Percentiles rank a stretch among this genome's conserved stretches.
These are phyloP conservation scores for Rhingia rostrata DNA, from an alignment of 2,888 invertebrate genomes.

Conservation along the genomic window DNA sequence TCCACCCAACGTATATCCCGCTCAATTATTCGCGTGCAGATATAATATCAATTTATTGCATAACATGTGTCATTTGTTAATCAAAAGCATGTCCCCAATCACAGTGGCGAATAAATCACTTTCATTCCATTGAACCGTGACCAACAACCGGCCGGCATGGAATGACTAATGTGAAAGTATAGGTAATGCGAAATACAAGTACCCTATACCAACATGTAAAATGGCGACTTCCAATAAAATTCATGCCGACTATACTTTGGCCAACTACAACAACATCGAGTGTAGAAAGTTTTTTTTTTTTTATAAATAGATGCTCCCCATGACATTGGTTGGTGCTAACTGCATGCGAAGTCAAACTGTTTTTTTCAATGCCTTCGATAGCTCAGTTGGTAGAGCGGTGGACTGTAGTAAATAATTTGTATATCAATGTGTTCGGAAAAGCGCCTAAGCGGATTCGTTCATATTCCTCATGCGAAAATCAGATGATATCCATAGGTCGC, in stretches of 20 bases:
- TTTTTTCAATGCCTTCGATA: constrained; percentile 67
- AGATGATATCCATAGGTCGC: constrained; percentile 71
- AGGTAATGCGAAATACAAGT: neutral
- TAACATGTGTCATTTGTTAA: constrained; percentile 49
- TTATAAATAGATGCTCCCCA: too few species aligned
- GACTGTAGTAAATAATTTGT: constrained; percentile 55
- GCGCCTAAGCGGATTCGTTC: too few species aligned
- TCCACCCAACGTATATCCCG: neutral
- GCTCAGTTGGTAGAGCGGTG: constrained; percentile 75
- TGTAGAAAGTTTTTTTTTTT: too few species aligned
- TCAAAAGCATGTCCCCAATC: constrained; percentile 30
- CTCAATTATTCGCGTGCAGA: constrained; percentile 5
- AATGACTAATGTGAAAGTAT: neutral
- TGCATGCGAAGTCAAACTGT: too few species aligned
- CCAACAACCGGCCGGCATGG: neutral
- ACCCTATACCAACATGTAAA: too few species aligned
- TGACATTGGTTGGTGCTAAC: too few species aligned
- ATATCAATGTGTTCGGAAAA: too few species aligned
- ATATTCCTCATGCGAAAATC: too few species aligned
- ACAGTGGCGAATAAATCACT: constrained; percentile 43
- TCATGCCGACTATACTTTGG: too few species aligned
- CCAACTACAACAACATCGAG: too few species aligned
- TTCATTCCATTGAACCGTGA: constrained; percentile 14
- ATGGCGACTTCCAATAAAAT: too few species aligned
- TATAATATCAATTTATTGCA: constrained; percentile 46